phyloP scores from a whole-genome alignment of 2,888 invertebrate genomes.

The Cecidostiba fungosa region DNA sequence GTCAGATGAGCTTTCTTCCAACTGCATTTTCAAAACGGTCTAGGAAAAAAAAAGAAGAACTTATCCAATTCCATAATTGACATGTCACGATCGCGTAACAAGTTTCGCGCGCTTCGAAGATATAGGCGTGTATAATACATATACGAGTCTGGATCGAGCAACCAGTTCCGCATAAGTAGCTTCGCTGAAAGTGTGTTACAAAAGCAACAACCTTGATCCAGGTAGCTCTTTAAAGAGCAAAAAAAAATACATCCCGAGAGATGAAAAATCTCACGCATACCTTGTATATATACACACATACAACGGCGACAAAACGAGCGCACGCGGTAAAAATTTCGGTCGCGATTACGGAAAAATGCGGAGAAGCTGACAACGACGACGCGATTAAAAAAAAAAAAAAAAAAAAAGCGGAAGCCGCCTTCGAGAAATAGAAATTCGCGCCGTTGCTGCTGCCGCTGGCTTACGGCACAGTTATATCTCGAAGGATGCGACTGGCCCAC shows the following conservation, averaged over 20 bases:
- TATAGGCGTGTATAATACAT: no score
- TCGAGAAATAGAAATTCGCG: constrained; percentile 78
- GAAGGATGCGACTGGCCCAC: constrained; percentile 79
- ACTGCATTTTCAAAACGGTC: background rate
- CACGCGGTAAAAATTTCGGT: constrained; percentile 60
- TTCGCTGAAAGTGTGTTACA: constrained; percentile 29
- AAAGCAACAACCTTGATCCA: background rate
- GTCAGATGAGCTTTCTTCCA: no score
- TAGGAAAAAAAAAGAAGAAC: background rate
- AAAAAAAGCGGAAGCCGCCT: constrained; percentile 61
- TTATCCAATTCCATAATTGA: background rate
- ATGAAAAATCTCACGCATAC: no score
- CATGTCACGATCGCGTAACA: background rate
- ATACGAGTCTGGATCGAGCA: background rate
- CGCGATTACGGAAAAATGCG: constrained; percentile 63
- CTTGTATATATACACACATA: background rate
- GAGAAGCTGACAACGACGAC: constrained; percentile 40
- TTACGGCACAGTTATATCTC: constrained; percentile 75
- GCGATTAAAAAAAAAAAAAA: background rate
- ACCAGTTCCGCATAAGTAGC: background rate
- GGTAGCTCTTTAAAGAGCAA: background rate
- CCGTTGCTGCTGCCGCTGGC: constrained; percentile 65
- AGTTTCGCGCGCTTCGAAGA: background rate
- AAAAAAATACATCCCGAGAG: background rate
- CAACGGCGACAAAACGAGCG: constrained; percentile 39